phyloP scores from a whole-genome alignment of 1,140 invertebrate species.

The Macrobrachium rosenbergii region DNA sequence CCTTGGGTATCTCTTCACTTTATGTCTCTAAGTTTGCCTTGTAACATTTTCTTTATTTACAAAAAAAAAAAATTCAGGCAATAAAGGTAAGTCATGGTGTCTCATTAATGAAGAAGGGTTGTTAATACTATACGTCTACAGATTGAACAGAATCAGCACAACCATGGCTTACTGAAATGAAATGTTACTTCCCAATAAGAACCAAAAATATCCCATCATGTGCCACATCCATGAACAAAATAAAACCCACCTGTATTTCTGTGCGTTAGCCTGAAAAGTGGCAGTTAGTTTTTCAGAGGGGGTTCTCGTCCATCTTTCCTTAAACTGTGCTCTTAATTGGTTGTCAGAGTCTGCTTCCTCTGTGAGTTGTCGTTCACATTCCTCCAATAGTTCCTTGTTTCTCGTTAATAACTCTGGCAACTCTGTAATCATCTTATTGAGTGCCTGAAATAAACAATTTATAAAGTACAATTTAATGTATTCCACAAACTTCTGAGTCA shows the following conservation, averaged over 20 bases:
- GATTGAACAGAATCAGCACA: too few relatives aligned
- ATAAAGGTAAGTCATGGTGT: too few relatives aligned
- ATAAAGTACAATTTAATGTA: not conserved
- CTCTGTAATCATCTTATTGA: slow-evolving; percentile 80
- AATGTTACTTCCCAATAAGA: too few relatives aligned
- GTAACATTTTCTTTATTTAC: too few relatives aligned
- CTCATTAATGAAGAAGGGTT: too few relatives aligned
- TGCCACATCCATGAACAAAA: not conserved
- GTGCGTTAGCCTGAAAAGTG: slow-evolving; percentile 86
- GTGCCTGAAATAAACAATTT: slow-evolving; percentile 47
- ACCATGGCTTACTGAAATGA: too few relatives aligned
- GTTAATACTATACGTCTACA: too few relatives aligned
- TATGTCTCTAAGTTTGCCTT: too few relatives aligned
- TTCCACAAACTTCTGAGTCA: too few relatives aligned
- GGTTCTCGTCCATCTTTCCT: slow-evolving; percentile 90
- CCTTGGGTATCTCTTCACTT: too few relatives aligned
- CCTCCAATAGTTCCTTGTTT: slow-evolving; percentile 96
- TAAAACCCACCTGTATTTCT: slow-evolving; percentile 82
- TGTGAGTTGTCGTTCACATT: slow-evolving; percentile 88
- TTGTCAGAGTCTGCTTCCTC: slow-evolving; percentile 94
- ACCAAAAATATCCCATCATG: too few relatives aligned
- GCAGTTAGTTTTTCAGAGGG: slow-evolving; percentile 90
- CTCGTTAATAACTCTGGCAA: slow-evolving; percentile 90
- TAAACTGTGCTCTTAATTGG: slow-evolving; percentile 90
- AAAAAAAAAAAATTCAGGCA: too few relatives aligned